These are phyloP conservation scores for Holacanthella duospinosa DNA, from an alignment of 2,888 invertebrate species.

Conservation along the genomic window DNA sequence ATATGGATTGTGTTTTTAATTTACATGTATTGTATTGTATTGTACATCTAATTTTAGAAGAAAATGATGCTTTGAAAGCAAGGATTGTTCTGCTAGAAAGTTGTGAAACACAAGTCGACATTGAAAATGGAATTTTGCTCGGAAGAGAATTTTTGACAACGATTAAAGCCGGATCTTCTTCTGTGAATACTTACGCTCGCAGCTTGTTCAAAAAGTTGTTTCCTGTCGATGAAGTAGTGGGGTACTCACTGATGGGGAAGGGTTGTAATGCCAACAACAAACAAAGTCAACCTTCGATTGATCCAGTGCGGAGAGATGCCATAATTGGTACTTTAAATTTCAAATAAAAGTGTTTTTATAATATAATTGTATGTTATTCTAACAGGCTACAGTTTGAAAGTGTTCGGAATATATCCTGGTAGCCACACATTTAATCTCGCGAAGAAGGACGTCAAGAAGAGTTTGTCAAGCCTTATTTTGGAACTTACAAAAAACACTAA, in stretches of 20 bases:
- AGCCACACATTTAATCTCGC: neutral
- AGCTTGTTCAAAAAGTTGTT: slow-evolving; percentile 6
- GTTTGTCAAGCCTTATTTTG: neutral
- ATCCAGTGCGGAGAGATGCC: neutral
- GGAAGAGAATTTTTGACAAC: neutral
- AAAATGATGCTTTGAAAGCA: neutral
- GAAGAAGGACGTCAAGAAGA: neutral
- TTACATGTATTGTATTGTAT: neutral
- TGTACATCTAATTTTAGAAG: neutral
- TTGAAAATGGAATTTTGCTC: slow-evolving; percentile 3
- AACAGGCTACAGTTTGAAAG: neutral
- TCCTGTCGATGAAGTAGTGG: neutral
- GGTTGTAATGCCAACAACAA: slow-evolving; percentile 2
- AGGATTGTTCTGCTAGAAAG: neutral
- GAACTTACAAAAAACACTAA: neutral
- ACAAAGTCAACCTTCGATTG: neutral
- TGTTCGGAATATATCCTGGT: neutral
- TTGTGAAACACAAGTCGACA: neutral
- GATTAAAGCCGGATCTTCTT: neutral
- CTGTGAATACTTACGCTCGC: slow-evolving; percentile 1
- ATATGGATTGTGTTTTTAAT: neutral
- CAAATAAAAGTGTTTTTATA: neutral
- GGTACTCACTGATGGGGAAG: slow-evolving; percentile 7
- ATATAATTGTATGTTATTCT: neutral
- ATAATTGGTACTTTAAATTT: neutral